phyloP scores from a whole-genome alignment of 2,113 vertebrate genomes.

The Cervus canadensis region DNA sequence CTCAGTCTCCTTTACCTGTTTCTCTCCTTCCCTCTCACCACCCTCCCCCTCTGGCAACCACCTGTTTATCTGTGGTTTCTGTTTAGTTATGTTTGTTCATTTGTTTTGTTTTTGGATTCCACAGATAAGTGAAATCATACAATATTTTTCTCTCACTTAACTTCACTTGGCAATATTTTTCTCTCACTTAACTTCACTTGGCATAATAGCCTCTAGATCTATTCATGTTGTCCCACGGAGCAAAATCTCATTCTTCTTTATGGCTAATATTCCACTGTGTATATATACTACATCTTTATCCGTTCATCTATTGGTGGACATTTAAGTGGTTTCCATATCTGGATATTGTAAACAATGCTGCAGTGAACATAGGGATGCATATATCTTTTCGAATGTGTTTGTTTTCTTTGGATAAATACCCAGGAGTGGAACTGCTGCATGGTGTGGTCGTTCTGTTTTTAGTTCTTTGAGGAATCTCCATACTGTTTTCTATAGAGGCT shows the following conservation, averaged over 20 bases:
- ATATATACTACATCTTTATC: neutral
- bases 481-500: neutral
- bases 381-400: neutral
- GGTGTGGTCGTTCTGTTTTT: neutral
- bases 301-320: neutral
- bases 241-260: neutral
- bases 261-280: neutral
- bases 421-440: neutral
- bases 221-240: neutral
- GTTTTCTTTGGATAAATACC: neutral
- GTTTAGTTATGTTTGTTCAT: neutral
- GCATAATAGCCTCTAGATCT: neutral
- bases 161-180: neutral
- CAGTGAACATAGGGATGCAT: neutral
- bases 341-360: neutral
- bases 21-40: neutral
- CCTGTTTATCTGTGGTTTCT: neutral
- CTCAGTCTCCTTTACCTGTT: neutral
- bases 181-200: neutral
- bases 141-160: neutral
- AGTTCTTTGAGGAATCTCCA: neutral
- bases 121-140: neutral
- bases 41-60: neutral
- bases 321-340: neutral
- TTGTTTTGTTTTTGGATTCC: neutral